Base-by-base conservation (phyloP, 2,113 vertebrate genomes). In the Mystacornis crossleyi region DNA sequence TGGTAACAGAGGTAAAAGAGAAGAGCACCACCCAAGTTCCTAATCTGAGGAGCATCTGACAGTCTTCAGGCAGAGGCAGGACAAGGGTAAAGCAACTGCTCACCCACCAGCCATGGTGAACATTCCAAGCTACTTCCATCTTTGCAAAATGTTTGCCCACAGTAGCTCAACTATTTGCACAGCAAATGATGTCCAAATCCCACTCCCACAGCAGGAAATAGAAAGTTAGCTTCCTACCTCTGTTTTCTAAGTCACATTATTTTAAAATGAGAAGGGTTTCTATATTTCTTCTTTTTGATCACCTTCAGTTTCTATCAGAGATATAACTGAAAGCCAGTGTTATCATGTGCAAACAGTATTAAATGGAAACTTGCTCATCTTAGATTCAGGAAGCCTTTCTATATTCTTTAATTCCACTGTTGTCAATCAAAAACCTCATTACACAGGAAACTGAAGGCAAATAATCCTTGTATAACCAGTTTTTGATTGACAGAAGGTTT, bases 401-500 rank as follows among this genome's bases (percentile, higher is more conserved):
- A 26, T 73, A 83, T 75, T 95, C 71, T 95, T 90, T 72, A 96
- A 70, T 75, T 90, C 48, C 45, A 57, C 75, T 53, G 72, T 14
- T 93, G 93, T 96, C 96, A 96, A 93, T 95, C 95, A 95, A 93
- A 97, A 95, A 86, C 75, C 90, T 95, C 93, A 96, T 97, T 96
- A 97, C 79, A 81, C 43, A 90, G 65, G 80, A 94, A 96, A 94
- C 69, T 71, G n/a, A 96, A 95, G 75, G 90, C 88, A 97, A 96
- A 96, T 92, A 97, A 95, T 94, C 81, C 90, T 78, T 60, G 92
- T 95, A 94, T 74, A 92, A 96, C 88, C 92, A 90, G 92, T 62
- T 93, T 90, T 89, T 92, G 93, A 96, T 72, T 92, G 96, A 90
- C 93, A 86, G 87, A 75, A 82, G 15, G 82, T 86, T 96, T 95